A percentile compares a stretch with the other conserved stretches of the same genome.
These are phyloP conservation scores for Ephestia elutella DNA, from an alignment of 1,140 invertebrate species.

Conservation along the genomic window DNA sequence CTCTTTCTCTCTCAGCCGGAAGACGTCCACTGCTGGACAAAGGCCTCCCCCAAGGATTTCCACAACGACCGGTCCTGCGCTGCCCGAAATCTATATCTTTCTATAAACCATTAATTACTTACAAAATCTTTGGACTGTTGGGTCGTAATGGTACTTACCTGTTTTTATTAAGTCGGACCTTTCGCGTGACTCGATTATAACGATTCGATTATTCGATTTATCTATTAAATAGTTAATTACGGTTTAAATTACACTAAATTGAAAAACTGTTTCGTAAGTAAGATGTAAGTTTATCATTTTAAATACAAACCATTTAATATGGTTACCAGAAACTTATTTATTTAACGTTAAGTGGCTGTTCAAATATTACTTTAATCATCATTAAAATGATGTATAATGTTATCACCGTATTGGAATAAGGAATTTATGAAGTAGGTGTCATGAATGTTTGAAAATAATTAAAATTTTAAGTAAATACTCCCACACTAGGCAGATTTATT, in stretches of 20 bases:
- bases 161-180: background rate
- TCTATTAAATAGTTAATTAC: background rate
- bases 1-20: too few relatives aligned
- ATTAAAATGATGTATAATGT: conserved; percentile 2
- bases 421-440: background rate
- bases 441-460: background rate
- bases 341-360: background rate
- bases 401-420: background rate
- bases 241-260: background rate
- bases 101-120: too few relatives aligned
- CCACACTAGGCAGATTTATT: background rate
- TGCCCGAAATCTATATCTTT: too few relatives aligned
- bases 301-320: background rate
- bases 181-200: conserved; percentile 1
- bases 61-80: too few relatives aligned
- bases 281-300: background rate
- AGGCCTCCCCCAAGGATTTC: too few relatives aligned
- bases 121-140: too few relatives aligned
- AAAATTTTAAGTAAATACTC: background rate
- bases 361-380: background rate
- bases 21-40: too few relatives aligned
- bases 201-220: background rate
- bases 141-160: too few relatives aligned
- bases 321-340: background rate
- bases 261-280: background rate